phyloP scores from a whole-genome alignment of 2,888 invertebrate species.

The Macropis europaea region DNA sequence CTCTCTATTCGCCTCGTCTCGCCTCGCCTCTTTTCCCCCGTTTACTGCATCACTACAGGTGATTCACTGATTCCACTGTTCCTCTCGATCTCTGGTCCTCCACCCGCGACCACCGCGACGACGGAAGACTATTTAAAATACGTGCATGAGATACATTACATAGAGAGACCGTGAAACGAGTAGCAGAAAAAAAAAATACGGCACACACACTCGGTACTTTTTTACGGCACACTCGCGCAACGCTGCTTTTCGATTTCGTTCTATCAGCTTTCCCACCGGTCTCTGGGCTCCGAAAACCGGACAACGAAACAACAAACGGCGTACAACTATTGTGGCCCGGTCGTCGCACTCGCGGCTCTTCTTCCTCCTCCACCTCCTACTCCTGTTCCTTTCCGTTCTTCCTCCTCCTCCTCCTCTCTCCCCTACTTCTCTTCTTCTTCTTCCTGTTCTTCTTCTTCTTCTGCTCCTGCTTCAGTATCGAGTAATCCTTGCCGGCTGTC shows the following conservation, averaged over 20 bases:
- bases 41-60: slow-evolving; percentile 39
- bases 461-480: slow-evolving; percentile 25
- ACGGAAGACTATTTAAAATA: slow-evolving; percentile 27
- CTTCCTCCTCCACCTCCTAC: slow-evolving; percentile 48
- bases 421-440: slow-evolving; percentile 16
- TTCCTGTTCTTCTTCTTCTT: not conserved
- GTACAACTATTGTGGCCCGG: slow-evolving; percentile 63
- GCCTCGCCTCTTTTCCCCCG: not conserved
- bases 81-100: slow-evolving; percentile 31
- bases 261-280: too few relatives aligned
- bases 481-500: slow-evolving; percentile 62
- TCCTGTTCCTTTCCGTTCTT: slow-evolving; percentile 39
- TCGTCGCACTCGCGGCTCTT: slow-evolving; percentile 63
- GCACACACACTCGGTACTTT: slow-evolving; percentile 46
- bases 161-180: slow-evolving; percentile 4
- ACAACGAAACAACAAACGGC: slow-evolving; percentile 63
- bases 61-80: slow-evolving; percentile 48
- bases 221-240: slow-evolving; percentile 37
- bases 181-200: slow-evolving; percentile 8
- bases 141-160: slow-evolving; percentile 20
- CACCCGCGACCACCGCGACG: slow-evolving; percentile 42
- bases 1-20: not conserved
- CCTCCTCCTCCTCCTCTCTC: slow-evolving; percentile 37
- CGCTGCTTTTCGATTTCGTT: not conserved
- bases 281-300: slow-evolving; percentile 49